Evolutionary conservation across 2,797 vertebrate species (phyloP).

Genomic region (Chiroxiphia lanceolata): DNA sequence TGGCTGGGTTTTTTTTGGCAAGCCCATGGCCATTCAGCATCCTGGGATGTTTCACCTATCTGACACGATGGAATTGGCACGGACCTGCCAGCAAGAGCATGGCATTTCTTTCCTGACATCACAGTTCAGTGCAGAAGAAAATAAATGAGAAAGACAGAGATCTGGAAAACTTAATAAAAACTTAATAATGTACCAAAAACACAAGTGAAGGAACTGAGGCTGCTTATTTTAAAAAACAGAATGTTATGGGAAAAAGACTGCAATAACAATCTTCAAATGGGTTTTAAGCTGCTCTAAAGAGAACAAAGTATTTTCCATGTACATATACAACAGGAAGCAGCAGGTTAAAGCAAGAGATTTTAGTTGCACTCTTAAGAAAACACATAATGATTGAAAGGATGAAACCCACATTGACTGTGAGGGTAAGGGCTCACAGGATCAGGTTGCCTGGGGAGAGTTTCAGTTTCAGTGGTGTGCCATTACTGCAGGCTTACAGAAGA

Average conservation of each 20-base stretch:
- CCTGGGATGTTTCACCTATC: neutral
- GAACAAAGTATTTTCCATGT: neutral
- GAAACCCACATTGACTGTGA: neutral
- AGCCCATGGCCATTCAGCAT: neutral
- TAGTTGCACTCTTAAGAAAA: neutral
- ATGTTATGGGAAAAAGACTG: neutral
- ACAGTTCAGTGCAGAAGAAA: neutral
- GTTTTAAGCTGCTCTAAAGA: neutral
- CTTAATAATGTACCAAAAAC: neutral
- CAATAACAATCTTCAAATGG: neutral
- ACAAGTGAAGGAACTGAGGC: neutral
- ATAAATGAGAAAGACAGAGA: neutral
- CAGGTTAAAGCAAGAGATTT: neutral
- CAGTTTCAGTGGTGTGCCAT: neutral
- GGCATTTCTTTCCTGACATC: neutral
- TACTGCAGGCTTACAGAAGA: neutral
- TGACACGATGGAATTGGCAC: neutral
- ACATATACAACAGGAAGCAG: neutral
- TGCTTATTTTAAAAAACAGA: neutral
- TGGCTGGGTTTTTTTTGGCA: neutral
- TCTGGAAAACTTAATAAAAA: neutral
- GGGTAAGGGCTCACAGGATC: neutral
- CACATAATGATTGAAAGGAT: neutral
- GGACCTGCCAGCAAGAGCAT: neutral
- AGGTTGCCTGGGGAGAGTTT: neutral